A percentile compares a stretch with the other conserved stretches of the same genome.
These are phyloP conservation scores for Leucophenga varia DNA, from an alignment of 1,140 invertebrate species.

Conservation along the genomic window DNA sequence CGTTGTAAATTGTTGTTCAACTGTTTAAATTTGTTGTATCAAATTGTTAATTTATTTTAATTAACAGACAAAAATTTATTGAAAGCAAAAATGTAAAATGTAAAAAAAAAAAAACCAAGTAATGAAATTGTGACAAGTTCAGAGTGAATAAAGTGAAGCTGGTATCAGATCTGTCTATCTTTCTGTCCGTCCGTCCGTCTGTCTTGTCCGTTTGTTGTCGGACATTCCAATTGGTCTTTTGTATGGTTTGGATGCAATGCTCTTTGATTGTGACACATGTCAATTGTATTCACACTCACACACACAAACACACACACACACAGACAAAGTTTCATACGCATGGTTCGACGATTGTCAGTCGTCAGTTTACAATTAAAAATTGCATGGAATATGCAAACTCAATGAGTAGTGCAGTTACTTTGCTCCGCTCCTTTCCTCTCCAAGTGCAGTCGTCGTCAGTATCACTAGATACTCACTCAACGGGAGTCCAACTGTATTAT, in stretches of 20 bases:
- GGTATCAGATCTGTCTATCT: too few species aligned
- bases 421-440: slow-evolving; percentile 33
- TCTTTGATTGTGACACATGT: slow-evolving; percentile 19
- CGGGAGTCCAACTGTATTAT: slow-evolving; percentile 12
- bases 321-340: neutral
- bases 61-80: too few species aligned
- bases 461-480: slow-evolving; percentile 5
- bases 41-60: slow-evolving; percentile 49
- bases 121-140: too few species aligned
- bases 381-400: too few species aligned
- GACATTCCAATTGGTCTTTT: too few species aligned
- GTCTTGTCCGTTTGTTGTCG: too few species aligned
- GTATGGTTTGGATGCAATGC: too few species aligned
- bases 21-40: slow-evolving; percentile 1
- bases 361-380: too few species aligned
- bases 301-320: neutral
- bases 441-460: slow-evolving; percentile 1
- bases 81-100: slow-evolving; percentile 35
- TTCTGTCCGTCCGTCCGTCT: too few species aligned
- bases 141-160: slow-evolving; percentile 9
- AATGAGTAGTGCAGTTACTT: slow-evolving; percentile 13
- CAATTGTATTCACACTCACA: slow-evolving; percentile 1
- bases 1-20: too few species aligned
- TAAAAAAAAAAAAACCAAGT: slow-evolving; percentile 23
- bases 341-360: too few species aligned